A percentile compares a stretch with the other conserved stretches of the same genome.
Evolutionary conservation across 1,140 invertebrate genomes (phyloP).

Genomic region (Heliconius congener): DNA sequence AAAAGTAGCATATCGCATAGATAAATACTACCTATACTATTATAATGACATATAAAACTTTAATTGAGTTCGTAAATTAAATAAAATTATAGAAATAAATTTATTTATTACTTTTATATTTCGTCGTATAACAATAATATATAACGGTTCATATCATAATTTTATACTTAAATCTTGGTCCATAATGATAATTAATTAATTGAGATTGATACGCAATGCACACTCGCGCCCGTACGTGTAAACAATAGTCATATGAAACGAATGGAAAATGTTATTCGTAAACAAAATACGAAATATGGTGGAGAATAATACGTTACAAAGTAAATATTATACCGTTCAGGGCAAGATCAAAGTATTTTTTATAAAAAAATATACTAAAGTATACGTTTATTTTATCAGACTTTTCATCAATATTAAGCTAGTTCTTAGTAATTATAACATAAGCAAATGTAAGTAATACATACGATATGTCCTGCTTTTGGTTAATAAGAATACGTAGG

Average conservation of each 20-base stretch:
- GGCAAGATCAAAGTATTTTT: neutral
- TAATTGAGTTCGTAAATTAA: too few relatives aligned
- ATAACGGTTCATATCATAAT: neutral
- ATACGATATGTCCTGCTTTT: too few relatives aligned
- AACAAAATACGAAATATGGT: neutral
- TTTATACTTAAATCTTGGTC: neutral
- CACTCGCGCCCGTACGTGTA: neutral
- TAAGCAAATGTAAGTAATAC: too few relatives aligned
- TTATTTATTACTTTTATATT: too few relatives aligned
- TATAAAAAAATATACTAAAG: neutral
- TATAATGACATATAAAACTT: too few relatives aligned
- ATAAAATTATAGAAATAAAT: too few relatives aligned
- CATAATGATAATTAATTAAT: slow-evolving; percentile 9
- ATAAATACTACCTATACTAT: too few relatives aligned
- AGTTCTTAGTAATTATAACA: too few relatives aligned
- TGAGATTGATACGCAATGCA: slow-evolving; percentile 3
- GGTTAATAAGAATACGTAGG: too few relatives aligned
- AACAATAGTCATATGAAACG: neutral
- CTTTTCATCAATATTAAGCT: too few relatives aligned
- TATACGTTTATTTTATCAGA: neutral
- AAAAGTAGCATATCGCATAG: too few relatives aligned
- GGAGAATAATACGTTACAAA: neutral
- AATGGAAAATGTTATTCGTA: neutral
- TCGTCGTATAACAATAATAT: neutral
- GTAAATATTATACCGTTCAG: neutral